Conservation (phyloP, 2,113 vertebrate species). For the Rhinolophus sinicus region DNA sequence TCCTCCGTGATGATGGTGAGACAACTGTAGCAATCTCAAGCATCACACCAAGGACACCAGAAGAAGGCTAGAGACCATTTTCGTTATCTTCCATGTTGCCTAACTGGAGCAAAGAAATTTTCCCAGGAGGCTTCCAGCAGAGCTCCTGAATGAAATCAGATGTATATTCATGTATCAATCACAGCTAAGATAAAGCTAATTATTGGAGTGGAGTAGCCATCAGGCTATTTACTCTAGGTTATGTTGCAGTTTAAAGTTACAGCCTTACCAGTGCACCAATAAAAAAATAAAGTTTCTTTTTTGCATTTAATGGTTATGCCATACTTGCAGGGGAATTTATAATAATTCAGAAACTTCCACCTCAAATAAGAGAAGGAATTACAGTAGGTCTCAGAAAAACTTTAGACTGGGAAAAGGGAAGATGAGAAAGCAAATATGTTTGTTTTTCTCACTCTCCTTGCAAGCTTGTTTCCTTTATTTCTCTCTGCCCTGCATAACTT, state of each 20-base stretch:
- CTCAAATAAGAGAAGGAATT: neutral
- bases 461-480: neutral
- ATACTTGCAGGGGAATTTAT: neutral
- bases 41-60: neutral
- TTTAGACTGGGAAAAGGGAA: neutral
- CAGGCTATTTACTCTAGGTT: neutral
- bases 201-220: neutral
- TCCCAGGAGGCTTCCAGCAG: no score
- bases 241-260: neutral
- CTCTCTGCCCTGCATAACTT: neutral
- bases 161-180: neutral
- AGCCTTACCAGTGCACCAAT: neutral
- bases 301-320: neutral
- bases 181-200: neutral
- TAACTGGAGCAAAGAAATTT: neutral
- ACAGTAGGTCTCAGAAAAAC: neutral
- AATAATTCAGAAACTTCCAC: neutral
- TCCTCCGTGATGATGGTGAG: neutral
- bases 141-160: neutral
- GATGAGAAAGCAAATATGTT: neutral
- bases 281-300: neutral
- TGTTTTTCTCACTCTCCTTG: neutral
- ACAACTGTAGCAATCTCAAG: rapidly evolving
- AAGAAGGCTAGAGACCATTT: neutral
- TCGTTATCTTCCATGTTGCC: neutral